Evolutionary conservation across 2,888 invertebrate genomes (phyloP).

Genomic region (Parnassius smintheus): DNA sequence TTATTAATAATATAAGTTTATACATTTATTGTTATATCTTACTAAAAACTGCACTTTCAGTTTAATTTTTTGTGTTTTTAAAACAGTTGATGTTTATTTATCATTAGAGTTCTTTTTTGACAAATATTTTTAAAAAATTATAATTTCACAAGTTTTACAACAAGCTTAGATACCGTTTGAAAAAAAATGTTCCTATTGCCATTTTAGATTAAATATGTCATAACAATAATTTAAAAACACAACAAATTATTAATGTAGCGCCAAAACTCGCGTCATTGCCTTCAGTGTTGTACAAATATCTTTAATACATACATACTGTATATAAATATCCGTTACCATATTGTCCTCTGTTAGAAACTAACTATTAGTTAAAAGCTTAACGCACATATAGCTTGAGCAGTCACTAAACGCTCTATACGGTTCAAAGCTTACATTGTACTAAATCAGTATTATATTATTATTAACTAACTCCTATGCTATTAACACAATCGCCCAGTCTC

Average conservation of each 20-base stretch:
- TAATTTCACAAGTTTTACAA: too few species aligned
- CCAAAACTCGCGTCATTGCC: slow-evolving; percentile 48
- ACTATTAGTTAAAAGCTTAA: slow-evolving; percentile 38
- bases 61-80: slow-evolving; percentile 18
- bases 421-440: slow-evolving; percentile 37
- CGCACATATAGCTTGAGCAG: slow-evolving; percentile 26
- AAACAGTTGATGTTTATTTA: neutral
- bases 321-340: slow-evolving; percentile 54
- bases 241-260: slow-evolving; percentile 35
- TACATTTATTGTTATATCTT: slow-evolving; percentile 12
- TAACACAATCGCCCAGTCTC: slow-evolving; percentile 55
- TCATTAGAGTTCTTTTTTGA: neutral
- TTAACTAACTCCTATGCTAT: slow-evolving; percentile 16
- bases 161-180: too few species aligned
- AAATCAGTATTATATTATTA: slow-evolving; percentile 27
- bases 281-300: slow-evolving; percentile 41
- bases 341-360: slow-evolving; percentile 57
- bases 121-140: too few species aligned
- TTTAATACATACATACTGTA: slow-evolving; percentile 38
- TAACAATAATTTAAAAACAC: slow-evolving; percentile 20
- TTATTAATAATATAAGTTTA: slow-evolving; percentile 23
- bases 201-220: too few species aligned
- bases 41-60: neutral
- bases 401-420: slow-evolving; percentile 15
- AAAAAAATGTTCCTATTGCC: too few species aligned